phyloP scores from a whole-genome alignment of 2,113 vertebrate species.

The Pachycephala philippinensis region DNA sequence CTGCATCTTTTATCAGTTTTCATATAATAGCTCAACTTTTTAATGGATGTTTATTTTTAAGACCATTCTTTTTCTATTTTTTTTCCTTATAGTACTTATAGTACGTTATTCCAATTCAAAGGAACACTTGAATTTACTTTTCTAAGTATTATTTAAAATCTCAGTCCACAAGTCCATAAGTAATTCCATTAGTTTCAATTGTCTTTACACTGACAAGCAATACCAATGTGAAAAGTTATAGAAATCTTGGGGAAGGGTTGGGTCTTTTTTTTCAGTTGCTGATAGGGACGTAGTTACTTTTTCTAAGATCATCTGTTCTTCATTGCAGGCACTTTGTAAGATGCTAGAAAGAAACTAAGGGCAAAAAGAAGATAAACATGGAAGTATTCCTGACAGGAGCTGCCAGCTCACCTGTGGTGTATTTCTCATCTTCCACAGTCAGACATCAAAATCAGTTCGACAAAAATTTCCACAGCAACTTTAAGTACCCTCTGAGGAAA shows the following conservation, averaged over 20 bases:
- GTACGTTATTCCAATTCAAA: not conserved
- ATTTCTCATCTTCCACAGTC: not conserved
- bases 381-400: accelerated
- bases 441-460: not conserved
- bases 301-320: not conserved
- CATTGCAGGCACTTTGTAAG: not conserved
- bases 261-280: accelerated
- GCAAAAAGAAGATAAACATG: not conserved
- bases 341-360: not conserved
- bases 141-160: not conserved
- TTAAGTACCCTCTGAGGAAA: not conserved
- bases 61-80: accelerated
- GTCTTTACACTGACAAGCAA: not conserved
- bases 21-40: not conserved
- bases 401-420: not conserved
- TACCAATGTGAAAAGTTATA: not conserved
- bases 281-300: not conserved
- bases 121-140: not conserved
- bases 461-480: not conserved
- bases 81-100: not conserved
- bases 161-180: not conserved
- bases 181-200: not conserved
- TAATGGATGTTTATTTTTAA: not conserved
- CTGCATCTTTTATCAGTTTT: not conserved
- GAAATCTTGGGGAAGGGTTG: not conserved